Conservation (phyloP, 2,888 invertebrate genomes). For the Drosophila bunnanda region DNA sequence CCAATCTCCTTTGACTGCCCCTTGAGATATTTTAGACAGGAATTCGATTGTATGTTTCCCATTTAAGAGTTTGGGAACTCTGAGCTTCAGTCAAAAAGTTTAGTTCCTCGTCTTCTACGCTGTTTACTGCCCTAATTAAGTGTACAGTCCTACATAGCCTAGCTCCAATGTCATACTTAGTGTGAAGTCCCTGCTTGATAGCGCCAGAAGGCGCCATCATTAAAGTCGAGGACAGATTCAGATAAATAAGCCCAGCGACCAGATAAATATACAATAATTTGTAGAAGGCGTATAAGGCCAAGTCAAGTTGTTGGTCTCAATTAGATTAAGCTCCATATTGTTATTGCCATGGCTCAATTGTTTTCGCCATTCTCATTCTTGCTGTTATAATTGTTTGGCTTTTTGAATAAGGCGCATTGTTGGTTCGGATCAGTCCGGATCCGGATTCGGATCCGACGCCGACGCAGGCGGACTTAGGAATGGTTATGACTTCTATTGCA, state of each 20-base stretch:
- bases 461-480: slow-evolving; percentile 42
- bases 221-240: slow-evolving; percentile 18
- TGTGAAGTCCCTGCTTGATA: slow-evolving; percentile 9
- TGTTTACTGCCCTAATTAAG: slow-evolving; percentile 5
- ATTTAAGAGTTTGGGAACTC: background rate
- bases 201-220: slow-evolving; percentile 9
- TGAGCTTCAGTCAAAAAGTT: background rate
- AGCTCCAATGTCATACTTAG: background rate
- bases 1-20: slow-evolving; percentile 13
- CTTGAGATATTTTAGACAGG: slow-evolving; percentile 4
- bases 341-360: slow-evolving; percentile 27
- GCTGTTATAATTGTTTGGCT: slow-evolving; percentile 22
- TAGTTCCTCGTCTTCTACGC: no score
- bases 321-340: slow-evolving; percentile 22
- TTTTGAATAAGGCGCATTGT: slow-evolving; percentile 31
- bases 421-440: slow-evolving; percentile 20
- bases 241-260: slow-evolving; percentile 9
- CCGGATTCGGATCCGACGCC: slow-evolving; percentile 30
- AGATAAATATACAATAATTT: slow-evolving; percentile 3
- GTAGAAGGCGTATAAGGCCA: slow-evolving; percentile 4
- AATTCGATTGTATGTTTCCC: background rate
- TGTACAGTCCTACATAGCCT: background rate
- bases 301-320: slow-evolving; percentile 3
- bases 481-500: slow-evolving; percentile 36
- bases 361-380: slow-evolving; percentile 22